phyloP scores from a whole-genome alignment of 2,888 invertebrate genomes.

The Epirrita christyi region DNA sequence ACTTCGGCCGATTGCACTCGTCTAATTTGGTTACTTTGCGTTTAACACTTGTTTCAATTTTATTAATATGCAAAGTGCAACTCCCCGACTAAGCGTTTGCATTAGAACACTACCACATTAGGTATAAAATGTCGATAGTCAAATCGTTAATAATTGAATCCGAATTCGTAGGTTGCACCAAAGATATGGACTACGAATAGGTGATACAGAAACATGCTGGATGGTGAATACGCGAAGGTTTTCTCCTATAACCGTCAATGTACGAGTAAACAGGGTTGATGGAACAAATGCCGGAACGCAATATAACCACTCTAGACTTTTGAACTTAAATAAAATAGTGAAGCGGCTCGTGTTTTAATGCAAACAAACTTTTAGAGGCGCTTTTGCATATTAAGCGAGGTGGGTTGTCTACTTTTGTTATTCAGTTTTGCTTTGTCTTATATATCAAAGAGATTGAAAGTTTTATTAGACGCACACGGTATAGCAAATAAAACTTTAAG shows the following conservation, averaged over 20 bases:
- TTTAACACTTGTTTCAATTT: slow-evolving; percentile 73
- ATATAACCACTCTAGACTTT: slow-evolving; percentile 83
- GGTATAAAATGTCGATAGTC: slow-evolving; percentile 10
- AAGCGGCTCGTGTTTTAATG: slow-evolving; percentile 85
- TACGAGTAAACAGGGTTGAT: slow-evolving; percentile 59
- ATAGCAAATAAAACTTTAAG: slow-evolving; percentile 57
- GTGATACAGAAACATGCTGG: slow-evolving; percentile 61
- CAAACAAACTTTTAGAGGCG: slow-evolving; percentile 85
- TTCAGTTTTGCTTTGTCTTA: slow-evolving; percentile 83
- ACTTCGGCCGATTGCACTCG: slow-evolving; percentile 74
- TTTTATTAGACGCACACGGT: slow-evolving; percentile 57
- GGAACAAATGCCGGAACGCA: slow-evolving; percentile 83
- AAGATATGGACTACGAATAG: slow-evolving; percentile 52
- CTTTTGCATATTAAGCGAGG: slow-evolving; percentile 85
- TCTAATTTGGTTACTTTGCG: slow-evolving; percentile 83
- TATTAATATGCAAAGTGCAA: slow-evolving; percentile 54
- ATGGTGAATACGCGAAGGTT: slow-evolving; percentile 65
- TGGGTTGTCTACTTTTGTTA: slow-evolving; percentile 83
- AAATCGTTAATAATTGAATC: slow-evolving; percentile 20
- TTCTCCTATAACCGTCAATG: slow-evolving; percentile 54
- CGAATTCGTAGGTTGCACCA: slow-evolving; percentile 63
- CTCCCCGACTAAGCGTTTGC: slow-evolving; percentile 77
- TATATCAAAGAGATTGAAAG: slow-evolving; percentile 59
- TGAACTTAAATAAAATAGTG: slow-evolving; percentile 83
- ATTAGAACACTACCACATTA: slow-evolving; percentile 78